Conservation (phyloP, 2,797 vertebrate species). For the Rhynchonycteris naso region DNA sequence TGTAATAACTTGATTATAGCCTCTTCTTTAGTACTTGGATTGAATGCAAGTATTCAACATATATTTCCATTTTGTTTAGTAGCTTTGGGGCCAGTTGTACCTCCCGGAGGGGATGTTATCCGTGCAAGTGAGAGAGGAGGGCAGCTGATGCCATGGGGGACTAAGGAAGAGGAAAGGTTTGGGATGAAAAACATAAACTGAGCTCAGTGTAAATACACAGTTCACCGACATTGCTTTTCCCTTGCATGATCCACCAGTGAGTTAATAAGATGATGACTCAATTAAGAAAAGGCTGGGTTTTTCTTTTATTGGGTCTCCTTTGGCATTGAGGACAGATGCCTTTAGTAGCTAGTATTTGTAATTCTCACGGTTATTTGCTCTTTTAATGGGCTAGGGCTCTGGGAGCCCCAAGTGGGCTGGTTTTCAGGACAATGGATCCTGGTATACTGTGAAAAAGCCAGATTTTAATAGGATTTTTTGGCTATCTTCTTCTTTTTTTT, state of each 20-base stretch:
- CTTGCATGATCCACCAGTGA: neutral
- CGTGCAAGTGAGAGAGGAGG: neutral
- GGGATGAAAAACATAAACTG: constrained; percentile 33
- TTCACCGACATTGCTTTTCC: constrained; percentile 39
- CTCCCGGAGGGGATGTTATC: neutral
- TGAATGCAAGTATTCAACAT: neutral
- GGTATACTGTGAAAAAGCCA: constrained; percentile 49
- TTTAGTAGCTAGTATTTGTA: constrained; percentile 31
- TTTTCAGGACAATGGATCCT: constrained; percentile 47
- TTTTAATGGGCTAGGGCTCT: neutral
- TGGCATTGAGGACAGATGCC: neutral
- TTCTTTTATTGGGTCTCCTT: constrained; percentile 4
- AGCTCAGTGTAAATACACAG: constrained; percentile 32
- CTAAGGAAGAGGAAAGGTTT: neutral
- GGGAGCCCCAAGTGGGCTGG: neutral
- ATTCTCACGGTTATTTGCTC: constrained; percentile 27
- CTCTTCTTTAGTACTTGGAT: neutral
- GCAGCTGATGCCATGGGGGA: neutral
- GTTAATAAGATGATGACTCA: neutral
- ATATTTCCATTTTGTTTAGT: constrained; percentile 13
- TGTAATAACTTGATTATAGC: neutral
- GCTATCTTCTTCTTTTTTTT: constrained; percentile 24
- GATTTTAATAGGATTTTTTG: constrained; percentile 53
- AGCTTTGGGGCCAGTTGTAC: neutral
- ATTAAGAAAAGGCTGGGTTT: neutral